Base-by-base conservation (phyloP, 2,113 vertebrate species). In the Ceratotherium simum region DNA sequence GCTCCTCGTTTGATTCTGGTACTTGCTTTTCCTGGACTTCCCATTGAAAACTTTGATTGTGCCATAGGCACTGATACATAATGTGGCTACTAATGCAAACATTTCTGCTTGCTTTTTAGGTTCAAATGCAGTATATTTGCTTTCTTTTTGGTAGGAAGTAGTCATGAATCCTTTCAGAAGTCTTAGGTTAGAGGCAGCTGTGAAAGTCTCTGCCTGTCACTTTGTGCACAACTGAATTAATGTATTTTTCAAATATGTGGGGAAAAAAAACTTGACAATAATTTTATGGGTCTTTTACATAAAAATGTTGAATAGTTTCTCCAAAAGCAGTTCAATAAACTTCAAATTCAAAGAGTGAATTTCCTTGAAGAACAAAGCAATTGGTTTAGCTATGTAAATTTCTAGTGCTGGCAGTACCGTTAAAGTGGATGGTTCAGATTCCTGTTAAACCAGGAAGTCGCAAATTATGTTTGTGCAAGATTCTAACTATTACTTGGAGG, bases 221-320 rank as follows among this genome's bases (percentile, higher is more conserved):
- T 86, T 83, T 79, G 72, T 84, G 33, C 23, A 79, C 79, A 88
- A 21, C 62, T 79, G 39, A 67, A 75, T 92, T 87, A 23, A 87
- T 95, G 88, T 81, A 25, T 79, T 92, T 94, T 75, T 93, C 54
- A 95, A 82, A 93, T n/a, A 81, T 86, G 90, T 96, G 65, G 39
- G 72, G 27, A 0, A 39, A 84, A 65, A 78, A 78, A 27, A 31
- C 51, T 13, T 84, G 62, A 48, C 72, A 87, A 89, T 67, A 80
- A 72, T 62, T 69, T 73, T 85, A 11, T 96, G 90, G 11, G 62
- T 81, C 31, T 80, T 96, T 95, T 90, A 73, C 75, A 54, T 93
- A 81, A 91, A 91, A 91, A 81, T 95, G 42, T 80, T 82, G 64
- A 91, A 82, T 90, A 75, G 12, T 95, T 96, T 90, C 42, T 87